Evolutionary conservation across 2,797 vertebrate genomes (phyloP).

Genomic region (Carapus acus): DNA sequence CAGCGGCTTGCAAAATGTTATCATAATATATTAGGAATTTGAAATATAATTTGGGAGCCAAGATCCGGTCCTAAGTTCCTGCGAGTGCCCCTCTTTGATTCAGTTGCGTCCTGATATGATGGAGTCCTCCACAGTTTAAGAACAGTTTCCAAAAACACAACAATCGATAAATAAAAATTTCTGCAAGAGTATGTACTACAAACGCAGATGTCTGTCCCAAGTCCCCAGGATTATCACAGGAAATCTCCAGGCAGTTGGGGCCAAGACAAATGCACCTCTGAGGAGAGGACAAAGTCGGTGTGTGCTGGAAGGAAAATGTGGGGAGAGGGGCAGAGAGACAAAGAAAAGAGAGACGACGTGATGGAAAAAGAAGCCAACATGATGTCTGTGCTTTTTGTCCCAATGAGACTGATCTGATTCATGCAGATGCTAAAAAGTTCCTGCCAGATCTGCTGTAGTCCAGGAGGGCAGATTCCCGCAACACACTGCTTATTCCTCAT

Average conservation of each 20-base stretch:
- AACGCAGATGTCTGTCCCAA: conserved; percentile 25
- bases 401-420: conserved; percentile 41
- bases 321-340: conserved; percentile 2
- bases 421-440: conserved; percentile 40
- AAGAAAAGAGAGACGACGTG: conserved; percentile 46
- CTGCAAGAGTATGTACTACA: conserved; percentile 26
- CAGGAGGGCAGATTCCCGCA: conserved; percentile 22
- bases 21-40: conserved; percentile 24
- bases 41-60: conserved; percentile 38
- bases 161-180: conserved; percentile 39
- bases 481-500: conserved; percentile 55
- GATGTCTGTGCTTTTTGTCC: conserved; percentile 45
- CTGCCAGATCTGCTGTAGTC: too few species aligned
- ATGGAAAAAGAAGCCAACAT: conserved; percentile 46
- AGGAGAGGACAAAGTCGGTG: conserved; percentile 1
- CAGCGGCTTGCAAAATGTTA: conserved; percentile 42
- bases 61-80: too few species aligned
- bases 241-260: conserved; percentile 40
- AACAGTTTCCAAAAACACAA: conserved; percentile 32
- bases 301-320: conserved; percentile 9
- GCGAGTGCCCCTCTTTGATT: conserved; percentile 11
- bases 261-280: conserved; percentile 52
- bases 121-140: conserved; percentile 20
- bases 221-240: conserved; percentile 35
- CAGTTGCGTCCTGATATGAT: conserved; percentile 24